Conservation (phyloP, 2,888 invertebrate genomes). For the Zaprionus lineosus region DNA sequence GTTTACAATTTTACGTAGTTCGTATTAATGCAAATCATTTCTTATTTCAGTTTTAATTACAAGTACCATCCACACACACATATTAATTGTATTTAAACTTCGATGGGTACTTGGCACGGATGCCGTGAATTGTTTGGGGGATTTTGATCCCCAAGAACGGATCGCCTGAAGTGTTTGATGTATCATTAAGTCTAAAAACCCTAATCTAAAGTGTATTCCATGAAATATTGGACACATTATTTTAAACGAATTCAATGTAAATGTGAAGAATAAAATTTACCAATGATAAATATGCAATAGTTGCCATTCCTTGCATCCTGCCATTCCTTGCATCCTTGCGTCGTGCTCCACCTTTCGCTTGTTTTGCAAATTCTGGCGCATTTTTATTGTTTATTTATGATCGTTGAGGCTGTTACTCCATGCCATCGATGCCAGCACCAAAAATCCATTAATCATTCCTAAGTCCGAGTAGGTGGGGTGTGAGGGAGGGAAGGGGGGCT, state of each 20-base stretch:
- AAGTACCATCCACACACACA: slow-evolving; percentile 5
- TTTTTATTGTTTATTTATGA: slow-evolving; percentile 52
- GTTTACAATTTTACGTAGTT: slow-evolving; percentile 64
- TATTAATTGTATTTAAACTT: too few relatives aligned
- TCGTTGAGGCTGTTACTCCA: slow-evolving; percentile 19
- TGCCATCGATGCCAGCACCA: slow-evolving; percentile 49
- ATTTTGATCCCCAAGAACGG: too few relatives aligned
- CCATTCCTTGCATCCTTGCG: slow-evolving; percentile 5
- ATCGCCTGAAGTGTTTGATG: too few relatives aligned
- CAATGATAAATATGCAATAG: slow-evolving; percentile 63
- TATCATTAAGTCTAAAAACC: slow-evolving; percentile 10
- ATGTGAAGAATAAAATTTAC: slow-evolving; percentile 75
- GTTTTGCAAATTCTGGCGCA: slow-evolving; percentile 23
- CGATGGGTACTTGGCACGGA: too few relatives aligned
- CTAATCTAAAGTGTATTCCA: slow-evolving; percentile 39
- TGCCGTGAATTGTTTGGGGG: too few relatives aligned
- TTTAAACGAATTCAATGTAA: slow-evolving; percentile 65
- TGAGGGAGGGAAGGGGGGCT: too few relatives aligned
- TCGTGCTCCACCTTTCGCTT: slow-evolving; percentile 52
- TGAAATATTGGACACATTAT: slow-evolving; percentile 60
- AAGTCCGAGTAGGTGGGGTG: slow-evolving; percentile 9
- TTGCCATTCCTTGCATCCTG: not conserved
- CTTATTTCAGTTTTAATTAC: slow-evolving; percentile 29
- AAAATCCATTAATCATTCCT: slow-evolving; percentile 57
- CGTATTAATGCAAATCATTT: slow-evolving; percentile 55